Evolutionary conservation across 2,888 invertebrate species (phyloP).

Genomic region (Gymnosoma rotundatum): DNA sequence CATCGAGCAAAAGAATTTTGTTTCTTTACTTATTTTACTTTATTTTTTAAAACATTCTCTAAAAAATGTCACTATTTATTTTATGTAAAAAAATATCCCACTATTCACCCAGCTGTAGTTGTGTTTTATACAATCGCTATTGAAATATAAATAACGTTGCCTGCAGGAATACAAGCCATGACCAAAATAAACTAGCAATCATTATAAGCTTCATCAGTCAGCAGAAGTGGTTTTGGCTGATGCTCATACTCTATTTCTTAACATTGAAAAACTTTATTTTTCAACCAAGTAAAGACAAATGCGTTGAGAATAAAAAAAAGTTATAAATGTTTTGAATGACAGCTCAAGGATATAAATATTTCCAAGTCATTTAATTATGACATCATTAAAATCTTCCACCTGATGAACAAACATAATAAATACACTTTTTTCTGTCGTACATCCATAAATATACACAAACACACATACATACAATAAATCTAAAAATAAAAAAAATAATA

Average conservation of each 20-base stretch:
- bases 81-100: no score
- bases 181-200: constrained; percentile 10
- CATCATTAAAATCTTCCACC: constrained; percentile 74
- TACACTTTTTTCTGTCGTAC: not conserved
- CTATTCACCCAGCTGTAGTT: no score
- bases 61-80: no score
- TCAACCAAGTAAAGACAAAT: constrained; percentile 22
- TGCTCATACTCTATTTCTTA: not conserved
- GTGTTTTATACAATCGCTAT: no score
- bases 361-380: constrained; percentile 74
- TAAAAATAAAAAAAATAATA: constrained; percentile 19
- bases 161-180: not conserved
- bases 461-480: not conserved
- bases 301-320: constrained; percentile 19
- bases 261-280: not conserved
- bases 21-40: no score
- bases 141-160: not conserved
- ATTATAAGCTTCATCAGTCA: constrained; percentile 11
- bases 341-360: constrained; percentile 68
- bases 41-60: no score
- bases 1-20: no score
- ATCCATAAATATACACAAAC: not conserved
- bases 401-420: constrained; percentile 63
- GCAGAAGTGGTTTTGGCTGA: not conserved
- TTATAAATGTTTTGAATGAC: constrained; percentile 60